Percentiles rank a stretch among this genome's conserved stretches.
Evolutionary conservation across 2,888 invertebrate genomes (phyloP).

Genomic region (Synergus itoensis): DNA sequence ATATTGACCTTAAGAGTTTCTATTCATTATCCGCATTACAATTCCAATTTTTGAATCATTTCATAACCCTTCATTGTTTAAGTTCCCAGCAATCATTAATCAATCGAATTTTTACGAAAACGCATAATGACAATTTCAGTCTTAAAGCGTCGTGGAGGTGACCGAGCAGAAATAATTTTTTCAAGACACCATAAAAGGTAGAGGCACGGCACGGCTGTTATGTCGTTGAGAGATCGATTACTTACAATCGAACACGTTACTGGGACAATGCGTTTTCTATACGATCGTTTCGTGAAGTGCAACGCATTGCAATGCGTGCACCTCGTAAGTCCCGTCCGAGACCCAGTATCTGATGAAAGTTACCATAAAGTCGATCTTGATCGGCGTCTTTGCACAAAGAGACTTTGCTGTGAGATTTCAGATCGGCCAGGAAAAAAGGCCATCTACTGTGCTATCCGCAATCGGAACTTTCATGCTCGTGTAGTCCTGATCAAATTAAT

Average conservation of each 20-base stretch:
- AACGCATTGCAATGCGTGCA: slow-evolving; percentile 42
- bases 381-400: slow-evolving; percentile 53
- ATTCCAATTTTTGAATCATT: background rate
- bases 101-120: background rate
- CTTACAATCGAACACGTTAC: slow-evolving; percentile 43
- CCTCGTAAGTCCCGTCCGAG: slow-evolving; percentile 11
- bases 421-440: slow-evolving; percentile 49
- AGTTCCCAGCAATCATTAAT: background rate
- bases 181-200: background rate
- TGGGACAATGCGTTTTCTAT: slow-evolving; percentile 48
- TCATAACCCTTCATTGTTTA: background rate
- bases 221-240: slow-evolving; percentile 48
- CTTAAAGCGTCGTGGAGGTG: background rate
- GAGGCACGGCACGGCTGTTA: slow-evolving; percentile 9
- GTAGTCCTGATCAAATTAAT: slow-evolving; percentile 64
- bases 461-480: slow-evolving; percentile 41
- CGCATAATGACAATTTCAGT: background rate
- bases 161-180: slow-evolving; percentile 17
- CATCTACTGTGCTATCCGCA: background rate
- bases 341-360: slow-evolving; percentile 57
- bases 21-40: background rate
- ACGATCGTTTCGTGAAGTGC: slow-evolving; percentile 43
- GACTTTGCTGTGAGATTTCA: slow-evolving; percentile 47
- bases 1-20: slow-evolving; percentile 18
- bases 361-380: slow-evolving; percentile 48